phyloP scores from a whole-genome alignment of 2,888 invertebrate species.

The Caenorhabditis japonica region DNA sequence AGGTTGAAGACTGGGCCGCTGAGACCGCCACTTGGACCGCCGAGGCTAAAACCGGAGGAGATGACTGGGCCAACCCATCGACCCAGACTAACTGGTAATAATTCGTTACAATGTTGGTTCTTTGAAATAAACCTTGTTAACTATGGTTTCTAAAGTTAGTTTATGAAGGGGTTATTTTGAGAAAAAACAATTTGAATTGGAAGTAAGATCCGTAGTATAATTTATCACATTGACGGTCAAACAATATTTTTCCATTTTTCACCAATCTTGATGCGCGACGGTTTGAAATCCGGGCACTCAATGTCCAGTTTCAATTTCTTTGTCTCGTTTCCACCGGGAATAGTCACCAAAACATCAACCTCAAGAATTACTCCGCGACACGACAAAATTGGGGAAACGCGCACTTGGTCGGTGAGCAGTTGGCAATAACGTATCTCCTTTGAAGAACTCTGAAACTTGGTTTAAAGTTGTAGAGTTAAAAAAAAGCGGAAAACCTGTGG shows the following conservation, averaged over 20 bases:
- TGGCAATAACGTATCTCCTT: conserved; percentile 13
- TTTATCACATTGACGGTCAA: too few species aligned
- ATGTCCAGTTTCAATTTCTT: conserved; percentile 38
- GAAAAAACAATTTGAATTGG: too few species aligned
- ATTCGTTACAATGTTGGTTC: conserved; percentile 55
- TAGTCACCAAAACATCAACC: conserved; percentile 36
- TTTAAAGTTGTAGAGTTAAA: background rate
- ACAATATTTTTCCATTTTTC: conserved; percentile 49
- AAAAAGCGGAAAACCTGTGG: too few species aligned
- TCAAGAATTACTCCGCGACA: conserved; percentile 46
- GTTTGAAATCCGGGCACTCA: conserved; percentile 46
- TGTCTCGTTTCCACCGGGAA: conserved; percentile 12
- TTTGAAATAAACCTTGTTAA: conserved; percentile 55
- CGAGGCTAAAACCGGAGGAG: conserved; percentile 45
- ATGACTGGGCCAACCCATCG: conserved; percentile 56
- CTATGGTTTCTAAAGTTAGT: conserved; percentile 32
- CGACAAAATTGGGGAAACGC: conserved; percentile 31
- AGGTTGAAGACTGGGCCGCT: conserved; percentile 69
- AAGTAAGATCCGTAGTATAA: too few species aligned
- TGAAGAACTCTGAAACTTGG: background rate
- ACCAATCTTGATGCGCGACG: conserved; percentile 36
- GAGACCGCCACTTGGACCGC: conserved; percentile 67
- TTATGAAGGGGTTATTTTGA: too few species aligned
- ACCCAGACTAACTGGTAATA: conserved; percentile 56
- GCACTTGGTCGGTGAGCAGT: conserved; percentile 34